These are phyloP conservation scores for Oligia latruncula DNA, from an alignment of 2,888 invertebrate genomes.

Conservation along the genomic window DNA sequence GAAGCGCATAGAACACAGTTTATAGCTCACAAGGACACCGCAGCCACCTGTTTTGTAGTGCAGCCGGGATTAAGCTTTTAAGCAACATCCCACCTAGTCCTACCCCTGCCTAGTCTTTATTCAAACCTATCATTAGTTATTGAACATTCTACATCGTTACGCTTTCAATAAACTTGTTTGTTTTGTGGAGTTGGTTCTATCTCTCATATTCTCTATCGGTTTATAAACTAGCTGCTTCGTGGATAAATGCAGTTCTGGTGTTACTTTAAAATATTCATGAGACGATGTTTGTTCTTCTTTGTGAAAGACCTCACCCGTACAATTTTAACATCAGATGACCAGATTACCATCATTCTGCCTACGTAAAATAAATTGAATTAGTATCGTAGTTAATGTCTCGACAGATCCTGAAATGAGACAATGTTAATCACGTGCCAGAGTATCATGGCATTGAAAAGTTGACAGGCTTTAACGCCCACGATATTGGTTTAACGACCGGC, in stretches of 20 bases:
- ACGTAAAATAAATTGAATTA: neutral
- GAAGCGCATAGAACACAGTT: constrained; percentile 77
- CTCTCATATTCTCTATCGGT: constrained; percentile 1
- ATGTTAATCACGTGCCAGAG: constrained; percentile 5
- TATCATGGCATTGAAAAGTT: constrained; percentile 19
- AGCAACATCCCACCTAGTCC: constrained; percentile 53
- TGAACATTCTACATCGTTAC: constrained; percentile 32
- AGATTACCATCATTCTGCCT: neutral
- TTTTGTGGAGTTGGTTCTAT: constrained; percentile 22
- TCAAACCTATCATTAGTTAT: constrained; percentile 49
- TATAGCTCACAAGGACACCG: constrained; percentile 75
- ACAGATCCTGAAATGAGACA: constrained; percentile 15
- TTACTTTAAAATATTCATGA: constrained; percentile 9
- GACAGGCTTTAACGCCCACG: constrained; percentile 31
- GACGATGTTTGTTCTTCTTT: neutral
- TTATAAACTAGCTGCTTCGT: constrained; percentile 7
- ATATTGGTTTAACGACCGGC: constrained; percentile 32
- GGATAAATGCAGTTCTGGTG: neutral
- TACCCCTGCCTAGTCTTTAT: constrained; percentile 48
- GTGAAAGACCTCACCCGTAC: neutral
- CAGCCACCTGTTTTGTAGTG: constrained; percentile 74
- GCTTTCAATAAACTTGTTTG: constrained; percentile 39
- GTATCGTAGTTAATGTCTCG: neutral
- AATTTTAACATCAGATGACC: neutral
- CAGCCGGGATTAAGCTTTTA: constrained; percentile 61